Base-by-base conservation (phyloP, 2,797 vertebrate species). In the Enteromius radiatus region DNA sequence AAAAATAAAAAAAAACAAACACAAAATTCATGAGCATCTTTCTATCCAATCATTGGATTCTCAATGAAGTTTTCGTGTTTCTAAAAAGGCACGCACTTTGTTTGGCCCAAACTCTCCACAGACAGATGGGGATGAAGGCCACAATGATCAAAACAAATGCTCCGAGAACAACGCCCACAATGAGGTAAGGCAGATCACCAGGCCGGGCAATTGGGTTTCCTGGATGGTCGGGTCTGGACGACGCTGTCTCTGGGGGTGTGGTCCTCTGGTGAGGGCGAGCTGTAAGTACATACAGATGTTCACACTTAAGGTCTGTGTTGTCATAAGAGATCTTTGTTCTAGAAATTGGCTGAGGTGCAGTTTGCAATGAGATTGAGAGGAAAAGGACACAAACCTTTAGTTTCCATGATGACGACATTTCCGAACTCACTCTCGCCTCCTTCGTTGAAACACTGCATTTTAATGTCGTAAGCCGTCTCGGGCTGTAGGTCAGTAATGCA, bases 371-470 rank as follows among this genome's bases (percentile, higher is more conserved):
- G 52, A 71, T 43, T 43, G 7, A 36, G 45, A 47, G 38, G 9
- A 45, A 59, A 38, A 47, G 11, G 33, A 15, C 67, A 59, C 78
- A 88, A 89, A 98, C 98, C 97, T 97, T 98, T 99, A 2, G 98
- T 99, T 92, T 99, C 98, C 1, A 97, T 96, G 90, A 99, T 99
- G 93, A 99, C 97, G 56, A 99, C 98, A 0, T 99, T 99, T 87
- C 98, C 98, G 84, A 98, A 99, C 83, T 99, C 97, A 0, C 98
- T 99, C 90, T 99, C 97, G 0, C 98, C 98, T 0, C 98, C 98
- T 90, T 99, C 97, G 0, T 99, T 99, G 92, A 97, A 99, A 91
- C 98, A 98, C 68, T 97, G 97, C 98, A 99, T 99, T 93, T 99
- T 99, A 86, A 99, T 99, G 91, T 99, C 98, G 0, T 99, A 99